Evolutionary conservation across 2,797 vertebrate species (phyloP), one percentile per base, ranked within the genome.

Genomic region (Acanthornis magna): DNA sequence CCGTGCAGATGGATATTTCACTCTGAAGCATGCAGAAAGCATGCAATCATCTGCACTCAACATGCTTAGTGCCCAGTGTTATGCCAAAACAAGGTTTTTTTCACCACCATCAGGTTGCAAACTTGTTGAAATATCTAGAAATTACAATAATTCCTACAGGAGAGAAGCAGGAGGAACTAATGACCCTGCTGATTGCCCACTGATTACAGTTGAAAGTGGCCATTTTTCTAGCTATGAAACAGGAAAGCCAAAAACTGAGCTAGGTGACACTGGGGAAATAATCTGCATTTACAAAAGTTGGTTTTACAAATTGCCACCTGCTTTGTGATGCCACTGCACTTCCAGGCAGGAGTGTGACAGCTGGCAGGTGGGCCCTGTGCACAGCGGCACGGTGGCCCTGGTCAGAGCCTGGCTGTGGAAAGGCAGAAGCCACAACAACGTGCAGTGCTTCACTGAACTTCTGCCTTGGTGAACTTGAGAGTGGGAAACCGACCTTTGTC

Each of bases 341-440:
- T 26, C 51, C 42, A 8, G n/a, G 38, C 57, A 29, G 42, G 29
- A 48, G 55, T 1, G 1, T 42, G 74, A 7, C 36, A n/a, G 21
- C 9, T 10, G 29, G 36, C 81, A n/a, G 57, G 43, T 5, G 34
- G 81, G 25, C n/a, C 54, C 42, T 2, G 27, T 1, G 53, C 48
- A 3, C 12, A 32, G 66, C 47, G 50, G 20, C 19, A 1, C 0
- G 1, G 22, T 2, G 53, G 18, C 38, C 58, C 14, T 17, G 22
- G 1, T 2, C 17, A 3, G 27, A 47, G n/a, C 32, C 20, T 1
- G n/a, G 10, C 17, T 15, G 38, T 13, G 57, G 51, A 15, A 7
- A 20, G 40, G 57, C 73, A 86, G 30, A 22, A 85, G 43, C n/a
- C 66, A 8, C 36, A 43, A 1, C 7, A 5, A 13, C 4, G 7